phyloP scores from a whole-genome alignment of 2,797 vertebrate genomes.

The Streptopelia turtur region DNA sequence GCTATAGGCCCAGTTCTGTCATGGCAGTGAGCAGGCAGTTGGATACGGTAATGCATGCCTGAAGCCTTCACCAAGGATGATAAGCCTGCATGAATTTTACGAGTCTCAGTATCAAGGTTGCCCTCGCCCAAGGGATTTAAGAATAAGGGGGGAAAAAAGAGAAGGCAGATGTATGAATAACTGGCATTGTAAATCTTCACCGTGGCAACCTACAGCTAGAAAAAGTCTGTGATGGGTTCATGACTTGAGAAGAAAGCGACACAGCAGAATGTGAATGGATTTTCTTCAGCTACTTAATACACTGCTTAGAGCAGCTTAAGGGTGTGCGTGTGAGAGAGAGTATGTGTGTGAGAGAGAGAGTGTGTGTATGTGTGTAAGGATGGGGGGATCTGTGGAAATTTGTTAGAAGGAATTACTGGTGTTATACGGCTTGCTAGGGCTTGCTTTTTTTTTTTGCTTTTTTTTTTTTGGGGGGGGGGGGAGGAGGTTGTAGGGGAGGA shows the following conservation, averaged over 20 bases:
- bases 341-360: conserved; percentile 53
- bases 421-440: conserved; percentile 84
- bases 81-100: conserved; percentile 90
- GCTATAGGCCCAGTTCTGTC: conserved; percentile 80
- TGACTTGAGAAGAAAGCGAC: conserved; percentile 87
- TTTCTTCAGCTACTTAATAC: conserved; percentile 92
- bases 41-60: conserved; percentile 79
- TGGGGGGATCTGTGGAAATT: conserved; percentile 82
- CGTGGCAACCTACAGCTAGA: conserved; percentile 91
- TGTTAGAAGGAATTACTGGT: conserved; percentile 89
- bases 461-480: neutral
- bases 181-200: conserved; percentile 93
- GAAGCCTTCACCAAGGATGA: conserved; percentile 87
- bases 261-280: conserved; percentile 87
- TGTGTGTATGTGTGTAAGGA: conserved; percentile 50
- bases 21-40: conserved; percentile 79
- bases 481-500: conserved; percentile 70
- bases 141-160: conserved; percentile 80
- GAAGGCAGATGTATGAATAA: conserved; percentile 90
- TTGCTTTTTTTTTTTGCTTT: neutral
- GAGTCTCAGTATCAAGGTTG: conserved; percentile 90
- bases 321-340: conserved; percentile 67
- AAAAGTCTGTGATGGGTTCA: conserved; percentile 89
- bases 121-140: conserved; percentile 87
- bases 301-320: conserved; percentile 93